Percentiles rank a stretch among this genome's conserved stretches.
Conservation (phyloP, 64 coral and sea anemone genomes). For the Actinia tenebrosa region DNA sequence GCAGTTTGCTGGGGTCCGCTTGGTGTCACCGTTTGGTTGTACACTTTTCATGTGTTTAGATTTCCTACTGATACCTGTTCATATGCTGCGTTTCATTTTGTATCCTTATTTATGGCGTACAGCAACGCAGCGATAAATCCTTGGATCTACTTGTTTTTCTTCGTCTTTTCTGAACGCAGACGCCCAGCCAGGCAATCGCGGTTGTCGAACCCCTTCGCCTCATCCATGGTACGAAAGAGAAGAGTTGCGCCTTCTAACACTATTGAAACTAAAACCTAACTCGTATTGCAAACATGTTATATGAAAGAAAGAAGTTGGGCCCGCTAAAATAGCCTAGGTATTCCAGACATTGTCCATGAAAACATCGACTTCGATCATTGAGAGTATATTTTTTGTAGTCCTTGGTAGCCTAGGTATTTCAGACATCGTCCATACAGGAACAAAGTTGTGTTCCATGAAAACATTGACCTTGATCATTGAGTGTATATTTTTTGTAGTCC, state of each 20-base stretch:
- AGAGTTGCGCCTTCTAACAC: not conserved
- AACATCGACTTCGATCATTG: no score
- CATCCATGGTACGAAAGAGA: not conserved
- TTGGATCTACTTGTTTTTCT: constrained; percentile 6
- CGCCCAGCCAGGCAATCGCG: not conserved
- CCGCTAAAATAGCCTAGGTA: not conserved
- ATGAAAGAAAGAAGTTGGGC: no score
- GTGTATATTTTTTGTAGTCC: no score
- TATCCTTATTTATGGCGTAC: not conserved
- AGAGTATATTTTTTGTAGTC: no score
- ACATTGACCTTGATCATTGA: no score
- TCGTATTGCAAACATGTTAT: no score
- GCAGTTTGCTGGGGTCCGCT: not conserved
- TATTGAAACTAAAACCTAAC: no score
- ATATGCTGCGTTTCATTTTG: not conserved
- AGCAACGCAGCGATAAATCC: not conserved
- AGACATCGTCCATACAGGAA: no score
- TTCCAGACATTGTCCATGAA: no score
- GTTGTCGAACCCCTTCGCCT: not conserved
- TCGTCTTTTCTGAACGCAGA: not conserved
- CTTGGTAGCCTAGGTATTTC: no score
- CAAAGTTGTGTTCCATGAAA: no score
- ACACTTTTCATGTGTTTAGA: not conserved
- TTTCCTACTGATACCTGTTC: not conserved
- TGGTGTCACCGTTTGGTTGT: not conserved